Evolutionary conservation across 2,797 vertebrate species (phyloP).

Genomic region (Myotis myotis): DNA sequence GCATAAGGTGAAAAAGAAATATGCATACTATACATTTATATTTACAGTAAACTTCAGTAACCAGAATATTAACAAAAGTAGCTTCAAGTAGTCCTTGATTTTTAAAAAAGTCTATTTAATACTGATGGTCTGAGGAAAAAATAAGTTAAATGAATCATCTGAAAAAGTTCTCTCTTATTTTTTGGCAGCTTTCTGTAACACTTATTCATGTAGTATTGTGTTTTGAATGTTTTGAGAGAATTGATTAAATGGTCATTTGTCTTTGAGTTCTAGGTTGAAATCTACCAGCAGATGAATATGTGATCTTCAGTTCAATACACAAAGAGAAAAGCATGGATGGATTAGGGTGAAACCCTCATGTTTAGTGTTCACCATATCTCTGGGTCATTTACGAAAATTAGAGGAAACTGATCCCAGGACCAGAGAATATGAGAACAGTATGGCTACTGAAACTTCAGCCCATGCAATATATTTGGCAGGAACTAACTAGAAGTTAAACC

Average conservation of each 20-base stretch:
- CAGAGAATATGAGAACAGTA: background rate
- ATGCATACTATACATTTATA: conserved; percentile 71
- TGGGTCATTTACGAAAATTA: conserved; percentile 66
- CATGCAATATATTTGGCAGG: conserved; percentile 66
- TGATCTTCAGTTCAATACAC: conserved; percentile 27
- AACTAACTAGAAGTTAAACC: conserved; percentile 68
- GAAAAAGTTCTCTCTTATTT: conserved; percentile 79
- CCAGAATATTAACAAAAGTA: conserved; percentile 84
- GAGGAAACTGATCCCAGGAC: conserved; percentile 22
- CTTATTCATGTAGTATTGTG: conserved; percentile 79
- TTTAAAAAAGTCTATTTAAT: conserved; percentile 87
- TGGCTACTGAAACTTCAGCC: conserved; percentile 68
- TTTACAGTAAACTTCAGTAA: conserved; percentile 85
- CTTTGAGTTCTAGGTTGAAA: conserved; percentile 46
- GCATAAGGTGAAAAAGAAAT: conserved; percentile 70
- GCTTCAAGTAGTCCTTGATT: conserved; percentile 87
- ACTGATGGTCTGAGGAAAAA: conserved; percentile 85
- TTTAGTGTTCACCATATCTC: conserved; percentile 1
- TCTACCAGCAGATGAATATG: conserved; percentile 30
- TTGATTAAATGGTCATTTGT: conserved; percentile 36
- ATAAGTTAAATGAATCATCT: conserved; percentile 75
- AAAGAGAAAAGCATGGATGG: conserved; percentile 35
- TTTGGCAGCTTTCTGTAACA: conserved; percentile 83
- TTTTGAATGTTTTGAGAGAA: conserved; percentile 61
- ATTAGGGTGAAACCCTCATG: conserved; percentile 27